phyloP scores from a whole-genome alignment of 2,797 vertebrate species.

The Craterocephalus amniculus region DNA sequence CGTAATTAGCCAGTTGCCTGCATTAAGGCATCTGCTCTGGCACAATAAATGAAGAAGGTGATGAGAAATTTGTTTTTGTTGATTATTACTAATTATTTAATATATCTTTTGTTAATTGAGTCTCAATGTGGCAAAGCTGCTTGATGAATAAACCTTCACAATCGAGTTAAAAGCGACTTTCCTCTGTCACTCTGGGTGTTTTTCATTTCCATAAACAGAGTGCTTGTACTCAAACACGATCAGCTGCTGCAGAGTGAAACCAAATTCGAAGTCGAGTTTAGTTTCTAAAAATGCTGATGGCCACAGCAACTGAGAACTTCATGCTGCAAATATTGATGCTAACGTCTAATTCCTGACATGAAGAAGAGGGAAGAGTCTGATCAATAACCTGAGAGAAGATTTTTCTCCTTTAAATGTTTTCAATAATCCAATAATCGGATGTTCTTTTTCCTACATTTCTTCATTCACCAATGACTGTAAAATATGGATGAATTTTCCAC shows the following conservation, averaged over 20 bases:
- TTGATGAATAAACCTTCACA: background rate
- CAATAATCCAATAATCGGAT: background rate
- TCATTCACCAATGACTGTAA: background rate
- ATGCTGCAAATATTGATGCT: too few relatives aligned
- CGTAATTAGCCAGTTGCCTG: background rate
- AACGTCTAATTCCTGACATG: too few relatives aligned
- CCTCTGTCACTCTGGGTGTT: background rate
- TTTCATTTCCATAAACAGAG: background rate
- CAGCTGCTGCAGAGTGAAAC: background rate
- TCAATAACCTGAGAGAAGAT: background rate
- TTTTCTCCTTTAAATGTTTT: slow-evolving; percentile 5
- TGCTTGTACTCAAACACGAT: background rate
- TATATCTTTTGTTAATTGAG: background rate
- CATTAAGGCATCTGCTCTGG: background rate
- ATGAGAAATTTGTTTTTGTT: background rate
- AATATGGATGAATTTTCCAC: too few relatives aligned
- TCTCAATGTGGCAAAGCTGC: background rate
- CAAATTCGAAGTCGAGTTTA: background rate
- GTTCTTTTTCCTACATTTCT: background rate
- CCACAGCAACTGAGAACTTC: slow-evolving; percentile 15
- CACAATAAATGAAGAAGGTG: background rate
- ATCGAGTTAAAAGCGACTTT: background rate
- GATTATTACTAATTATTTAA: background rate
- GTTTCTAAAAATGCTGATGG: slow-evolving; percentile 1
- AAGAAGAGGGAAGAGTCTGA: background rate